These are phyloP conservation scores for Zosterops hypoxanthus DNA, from an alignment of 2,113 vertebrate species.

Conservation along the genomic window DNA sequence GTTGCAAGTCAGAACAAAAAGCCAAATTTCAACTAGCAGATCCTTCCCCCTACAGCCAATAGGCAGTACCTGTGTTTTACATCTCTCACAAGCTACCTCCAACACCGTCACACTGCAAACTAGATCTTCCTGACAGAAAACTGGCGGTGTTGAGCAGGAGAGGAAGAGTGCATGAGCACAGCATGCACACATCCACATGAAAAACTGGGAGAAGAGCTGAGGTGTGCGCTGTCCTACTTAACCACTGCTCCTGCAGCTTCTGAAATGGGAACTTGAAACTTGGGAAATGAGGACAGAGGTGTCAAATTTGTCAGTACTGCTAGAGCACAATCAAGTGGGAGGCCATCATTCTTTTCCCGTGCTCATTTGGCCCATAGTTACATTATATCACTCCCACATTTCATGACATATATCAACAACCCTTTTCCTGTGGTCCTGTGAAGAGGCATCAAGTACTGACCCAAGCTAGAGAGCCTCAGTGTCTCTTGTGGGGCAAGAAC, in stretches of 20 bases:
- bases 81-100: neutral
- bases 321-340: neutral
- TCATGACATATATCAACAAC: neutral
- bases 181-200: fast-evolving
- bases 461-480: neutral
- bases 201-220: neutral
- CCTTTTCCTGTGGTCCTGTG: neutral
- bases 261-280: neutral
- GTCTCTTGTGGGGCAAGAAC: neutral
- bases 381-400: fast-evolving
- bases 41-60: neutral
- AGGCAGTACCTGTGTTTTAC: neutral
- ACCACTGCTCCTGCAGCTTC: neutral
- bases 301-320: neutral
- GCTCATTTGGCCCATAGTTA: neutral
- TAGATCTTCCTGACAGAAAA: neutral
- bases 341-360: fast-evolving
- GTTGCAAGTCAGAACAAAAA: neutral
- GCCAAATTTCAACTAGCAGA: neutral
- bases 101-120: neutral
- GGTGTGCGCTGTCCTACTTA: neutral
- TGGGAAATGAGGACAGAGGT: neutral
- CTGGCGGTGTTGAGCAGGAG: neutral
- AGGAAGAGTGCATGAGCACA: fast-evolving
- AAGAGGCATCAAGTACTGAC: neutral